Percentiles rank a stretch among this genome's conserved stretches.
Evolutionary conservation across 2,888 invertebrate species (phyloP).

Genomic region (Chelonus formosanus): DNA sequence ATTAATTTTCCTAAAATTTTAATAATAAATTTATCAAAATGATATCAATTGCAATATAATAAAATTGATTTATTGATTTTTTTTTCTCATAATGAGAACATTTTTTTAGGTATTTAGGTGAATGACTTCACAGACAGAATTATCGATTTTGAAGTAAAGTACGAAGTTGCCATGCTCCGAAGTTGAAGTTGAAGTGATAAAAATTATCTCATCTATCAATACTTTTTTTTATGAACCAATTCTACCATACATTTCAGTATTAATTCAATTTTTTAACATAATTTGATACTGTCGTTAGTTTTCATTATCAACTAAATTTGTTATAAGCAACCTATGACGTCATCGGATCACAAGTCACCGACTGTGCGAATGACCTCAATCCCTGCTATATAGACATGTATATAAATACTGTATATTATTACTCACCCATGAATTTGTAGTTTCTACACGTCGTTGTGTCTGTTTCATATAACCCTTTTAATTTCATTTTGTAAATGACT

Average conservation of each 20-base stretch:
- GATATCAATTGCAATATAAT: no score
- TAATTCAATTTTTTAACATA: not conserved
- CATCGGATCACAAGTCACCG: constrained; percentile 25
- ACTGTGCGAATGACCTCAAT: constrained; percentile 16
- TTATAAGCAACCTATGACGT: constrained; percentile 25
- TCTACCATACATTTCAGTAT: not conserved
- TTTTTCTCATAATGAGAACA: no score
- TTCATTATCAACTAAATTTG: not conserved
- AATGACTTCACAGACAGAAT: constrained; percentile 13
- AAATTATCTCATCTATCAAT: not conserved
- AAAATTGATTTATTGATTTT: no score
- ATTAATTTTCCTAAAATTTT: no score
- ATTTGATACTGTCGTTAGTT: not conserved
- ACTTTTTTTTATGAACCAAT: not conserved
- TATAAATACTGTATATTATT: constrained; percentile 14
- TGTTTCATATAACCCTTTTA: not conserved
- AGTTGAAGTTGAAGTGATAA: constrained; percentile 22
- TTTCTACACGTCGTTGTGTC: constrained; percentile 24
- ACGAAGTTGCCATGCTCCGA: constrained; percentile 34
- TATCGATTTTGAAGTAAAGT: constrained; percentile 30
- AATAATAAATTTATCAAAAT: no score
- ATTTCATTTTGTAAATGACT: not conserved
- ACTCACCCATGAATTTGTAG: constrained; percentile 39
- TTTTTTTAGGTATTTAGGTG: not conserved
- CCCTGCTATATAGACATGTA: not conserved